Conservation (phyloP, 2,113 vertebrate species). For the Benitochromis conjunctus region DNA sequence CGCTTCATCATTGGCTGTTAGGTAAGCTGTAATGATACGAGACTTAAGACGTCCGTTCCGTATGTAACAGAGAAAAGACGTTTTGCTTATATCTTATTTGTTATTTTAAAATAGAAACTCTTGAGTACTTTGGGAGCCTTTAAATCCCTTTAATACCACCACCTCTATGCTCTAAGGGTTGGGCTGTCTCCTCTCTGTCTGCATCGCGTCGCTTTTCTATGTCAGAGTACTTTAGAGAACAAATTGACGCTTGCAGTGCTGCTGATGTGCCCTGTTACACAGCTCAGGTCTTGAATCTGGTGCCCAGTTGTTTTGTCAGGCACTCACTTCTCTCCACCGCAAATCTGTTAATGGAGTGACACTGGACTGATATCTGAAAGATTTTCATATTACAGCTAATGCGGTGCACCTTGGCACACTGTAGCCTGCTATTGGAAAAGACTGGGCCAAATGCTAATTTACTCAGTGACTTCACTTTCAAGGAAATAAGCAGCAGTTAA, state of each 20-base stretch:
- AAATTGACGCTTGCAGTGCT: neutral
- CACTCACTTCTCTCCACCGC: neutral
- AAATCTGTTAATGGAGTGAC: constrained; percentile 10
- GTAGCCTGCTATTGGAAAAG: neutral
- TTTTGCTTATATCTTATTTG: neutral
- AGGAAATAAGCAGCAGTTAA: constrained; percentile 10
- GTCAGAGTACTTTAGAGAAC: neutral
- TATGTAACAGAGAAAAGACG: neutral
- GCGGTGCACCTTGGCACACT: neutral
- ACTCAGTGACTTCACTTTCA: constrained; percentile 15
- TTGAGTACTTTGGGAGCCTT: neutral
- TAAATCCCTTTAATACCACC: neutral
- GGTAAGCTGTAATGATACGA: neutral
- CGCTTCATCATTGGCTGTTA: neutral
- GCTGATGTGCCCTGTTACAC: neutral
- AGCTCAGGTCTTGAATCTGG: constrained; percentile 33
- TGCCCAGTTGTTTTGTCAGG: constrained; percentile 28
- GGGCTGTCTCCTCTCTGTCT: neutral
- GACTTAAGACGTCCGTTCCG: neutral
- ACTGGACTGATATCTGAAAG: constrained; percentile 13
- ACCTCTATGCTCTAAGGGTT: neutral
- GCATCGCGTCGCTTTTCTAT: neutral
- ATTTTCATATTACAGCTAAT: constrained; percentile 16
- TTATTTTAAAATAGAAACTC: neutral
- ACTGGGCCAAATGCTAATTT: constrained; percentile 25